phyloP scores from a whole-genome alignment of 1,140 invertebrate species.

The Bombus difficillimus region DNA sequence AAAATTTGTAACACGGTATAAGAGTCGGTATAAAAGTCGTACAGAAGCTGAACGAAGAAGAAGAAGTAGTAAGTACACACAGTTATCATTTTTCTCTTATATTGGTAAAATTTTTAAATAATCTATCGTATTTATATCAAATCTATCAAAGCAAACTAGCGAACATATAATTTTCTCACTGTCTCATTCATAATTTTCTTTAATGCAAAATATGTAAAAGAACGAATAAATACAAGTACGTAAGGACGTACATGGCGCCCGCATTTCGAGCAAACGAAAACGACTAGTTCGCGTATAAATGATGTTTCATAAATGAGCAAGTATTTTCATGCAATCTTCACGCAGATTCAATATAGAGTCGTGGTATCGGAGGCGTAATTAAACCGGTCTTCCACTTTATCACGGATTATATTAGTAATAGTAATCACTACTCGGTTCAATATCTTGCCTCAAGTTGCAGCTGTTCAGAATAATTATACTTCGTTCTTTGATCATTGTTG shows the following conservation, averaged over 20 bases:
- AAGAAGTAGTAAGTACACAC: no score
- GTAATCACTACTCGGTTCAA: neutral
- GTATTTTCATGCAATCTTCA: neutral
- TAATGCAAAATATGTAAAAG: neutral
- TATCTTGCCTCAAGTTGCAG: neutral
- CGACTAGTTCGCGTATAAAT: neutral
- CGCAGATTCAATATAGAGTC: neutral
- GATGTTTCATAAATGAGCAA: no score
- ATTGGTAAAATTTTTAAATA: no score
- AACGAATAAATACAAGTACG: neutral
- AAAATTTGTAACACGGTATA: no score
- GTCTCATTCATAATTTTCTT: neutral
- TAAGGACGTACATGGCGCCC: no score
- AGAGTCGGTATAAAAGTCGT: no score
- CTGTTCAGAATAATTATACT: neutral
- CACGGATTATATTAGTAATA: neutral
- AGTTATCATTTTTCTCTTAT: no score
- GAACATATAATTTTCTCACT: neutral
- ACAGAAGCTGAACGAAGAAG: no score
- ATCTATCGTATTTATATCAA: no score
- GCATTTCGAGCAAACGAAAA: neutral
- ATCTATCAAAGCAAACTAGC: no score
- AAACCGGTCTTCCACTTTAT: constrained; percentile 13
- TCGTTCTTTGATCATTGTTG: neutral
- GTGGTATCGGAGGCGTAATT: neutral